Base-by-base conservation (phyloP, 2,888 invertebrate genomes). In the Mythimna lalbum region DNA sequence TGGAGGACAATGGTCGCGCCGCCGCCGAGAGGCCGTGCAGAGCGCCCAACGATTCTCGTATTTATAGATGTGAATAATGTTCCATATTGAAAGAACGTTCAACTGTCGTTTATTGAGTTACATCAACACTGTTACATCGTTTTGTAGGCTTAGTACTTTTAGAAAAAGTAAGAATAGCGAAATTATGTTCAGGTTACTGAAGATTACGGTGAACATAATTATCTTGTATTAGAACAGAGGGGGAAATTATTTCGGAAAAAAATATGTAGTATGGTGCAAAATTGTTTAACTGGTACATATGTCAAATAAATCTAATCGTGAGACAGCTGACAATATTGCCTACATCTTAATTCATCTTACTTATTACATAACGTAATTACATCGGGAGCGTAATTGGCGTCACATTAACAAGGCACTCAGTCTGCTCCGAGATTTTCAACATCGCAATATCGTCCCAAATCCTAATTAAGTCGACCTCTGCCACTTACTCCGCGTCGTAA, bases 1-100 rank as follows among this genome's bases (percentile, higher is more conserved):
- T 91, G 91, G 86, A 68, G 79, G 67, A 93, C 93, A 94, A 93
- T 91, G 84, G 87, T 66, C 72, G 79, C 72, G 87, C 64, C 72
- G 39, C 39, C 43, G 43, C 78, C 81, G 78, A 69, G 85, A 82
- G 75, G 73, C 70, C 78, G 71, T 80, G 78, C 78, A 76, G 67
- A 78, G 62, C 69, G 63, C 10, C n/a, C 33, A 12, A 56, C 56
- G 33, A 67, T 27, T 53, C 69, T 66, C 61, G 43, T 85, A 85
- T 82, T 84, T 83, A 85, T 86, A 82, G 87, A 80, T 67, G 43
- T 66, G 69, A 59, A 72, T 69, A 63, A 68, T 43, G 57, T n/a
- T n/a, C n/a, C n/a, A n/a, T 77, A 55, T 50, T 55, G 63, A 74
- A 39, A 27, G 71, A 75, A 63, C 70, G 60, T 74, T 73, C 70